Conservation (phyloP, 2,113 vertebrate genomes). For the Centropus unirufus region DNA sequence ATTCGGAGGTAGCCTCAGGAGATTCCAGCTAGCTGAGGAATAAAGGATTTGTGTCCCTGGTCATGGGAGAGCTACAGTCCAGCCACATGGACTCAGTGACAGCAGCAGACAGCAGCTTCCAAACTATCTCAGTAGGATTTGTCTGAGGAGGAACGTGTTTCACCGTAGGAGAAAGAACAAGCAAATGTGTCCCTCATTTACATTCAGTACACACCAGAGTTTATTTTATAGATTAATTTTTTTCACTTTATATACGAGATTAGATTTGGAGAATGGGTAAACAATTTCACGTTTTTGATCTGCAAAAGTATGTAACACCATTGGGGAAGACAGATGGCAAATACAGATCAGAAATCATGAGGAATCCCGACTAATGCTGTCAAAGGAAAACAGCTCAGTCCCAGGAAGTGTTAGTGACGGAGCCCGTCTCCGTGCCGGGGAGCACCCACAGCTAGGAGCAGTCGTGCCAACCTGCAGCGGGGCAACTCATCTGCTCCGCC, state of each 20-base stretch:
- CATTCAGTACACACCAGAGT: background rate
- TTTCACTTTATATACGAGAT: slow-evolving; percentile 32
- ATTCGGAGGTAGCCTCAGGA: background rate
- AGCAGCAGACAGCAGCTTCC: background rate
- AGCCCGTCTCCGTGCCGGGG: background rate
- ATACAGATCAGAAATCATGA: slow-evolving; percentile 11
- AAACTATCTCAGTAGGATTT: slow-evolving; percentile 26
- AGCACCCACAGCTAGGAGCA: background rate
- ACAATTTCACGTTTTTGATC: slow-evolving; percentile 8
- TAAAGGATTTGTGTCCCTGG: background rate
- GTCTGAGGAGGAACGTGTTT: background rate
- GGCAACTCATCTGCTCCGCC: background rate
- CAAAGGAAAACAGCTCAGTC: background rate
- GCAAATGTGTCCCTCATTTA: background rate
- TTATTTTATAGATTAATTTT: slow-evolving; percentile 40
- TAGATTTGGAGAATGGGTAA: slow-evolving; percentile 35
- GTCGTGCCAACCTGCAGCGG: background rate
- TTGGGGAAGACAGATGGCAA: slow-evolving; percentile 40
- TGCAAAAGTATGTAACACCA: background rate
- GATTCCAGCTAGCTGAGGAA: background rate
- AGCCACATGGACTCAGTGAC: background rate
- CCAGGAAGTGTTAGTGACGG: background rate
- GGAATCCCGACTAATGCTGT: background rate
- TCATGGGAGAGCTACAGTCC: background rate
- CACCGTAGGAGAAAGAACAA: background rate